These are phyloP conservation scores for Dolichopus griseipennis DNA, from an alignment of 2,888 invertebrate genomes.

Conservation along the genomic window DNA sequence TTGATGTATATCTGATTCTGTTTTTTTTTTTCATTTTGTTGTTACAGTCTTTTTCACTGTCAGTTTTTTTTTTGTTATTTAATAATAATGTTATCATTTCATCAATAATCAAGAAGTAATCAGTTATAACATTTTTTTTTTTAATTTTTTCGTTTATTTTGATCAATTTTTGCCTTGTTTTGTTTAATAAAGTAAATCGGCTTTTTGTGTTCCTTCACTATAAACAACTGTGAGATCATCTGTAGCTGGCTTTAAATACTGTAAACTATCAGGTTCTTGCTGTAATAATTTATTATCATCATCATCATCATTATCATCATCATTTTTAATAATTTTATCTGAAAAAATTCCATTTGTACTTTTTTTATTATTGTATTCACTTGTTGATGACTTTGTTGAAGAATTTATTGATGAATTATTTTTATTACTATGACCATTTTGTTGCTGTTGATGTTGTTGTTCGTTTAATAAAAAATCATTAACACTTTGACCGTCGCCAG, in stretches of 20 bases:
- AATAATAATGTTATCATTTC: too few relatives aligned
- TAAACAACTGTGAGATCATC: constrained; percentile 41
- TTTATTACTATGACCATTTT: constrained; percentile 5
- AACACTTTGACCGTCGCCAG: constrained; percentile 18
- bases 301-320: constrained; percentile 5
- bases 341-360: not conserved
- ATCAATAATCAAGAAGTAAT: too few relatives aligned
- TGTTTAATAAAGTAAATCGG: constrained; percentile 40
- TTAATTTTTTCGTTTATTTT: not conserved
- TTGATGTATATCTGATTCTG: too few relatives aligned
- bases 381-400: constrained; percentile 26
- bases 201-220: constrained; percentile 42
- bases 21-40: too few relatives aligned
- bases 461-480: not conserved
- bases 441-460: constrained; percentile 12
- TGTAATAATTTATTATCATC: constrained; percentile 11
- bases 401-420: not conserved
- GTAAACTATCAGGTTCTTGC: constrained; percentile 30
- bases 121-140: not conserved
- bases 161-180: not conserved
- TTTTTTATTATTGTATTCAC: constrained; percentile 15
- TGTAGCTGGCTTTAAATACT: constrained; percentile 36
- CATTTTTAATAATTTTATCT: not conserved
- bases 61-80: too few relatives aligned
- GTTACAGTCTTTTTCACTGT: too few relatives aligned